Evolutionary conservation across 2,888 invertebrate species (phyloP).

Genomic region (Nematopogon swammerdamellus): DNA sequence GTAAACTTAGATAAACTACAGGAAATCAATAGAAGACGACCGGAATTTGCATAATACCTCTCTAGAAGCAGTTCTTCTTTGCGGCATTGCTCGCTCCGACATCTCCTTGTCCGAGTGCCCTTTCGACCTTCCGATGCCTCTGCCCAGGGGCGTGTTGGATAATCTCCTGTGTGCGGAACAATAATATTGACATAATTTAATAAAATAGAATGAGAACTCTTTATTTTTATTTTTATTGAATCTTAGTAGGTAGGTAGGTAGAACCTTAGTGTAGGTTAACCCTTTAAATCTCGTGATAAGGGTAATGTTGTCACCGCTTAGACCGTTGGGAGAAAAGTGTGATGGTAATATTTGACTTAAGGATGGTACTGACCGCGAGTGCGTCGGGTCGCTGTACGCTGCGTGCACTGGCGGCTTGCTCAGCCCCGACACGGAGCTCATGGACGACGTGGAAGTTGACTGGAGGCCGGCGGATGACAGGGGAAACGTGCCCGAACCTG

Average conservation of each 20-base stretch:
- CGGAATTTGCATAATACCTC: too few species aligned
- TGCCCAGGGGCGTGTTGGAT: conserved; percentile 31
- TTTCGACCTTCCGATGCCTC: conserved; percentile 50
- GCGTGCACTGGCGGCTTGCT: conserved; percentile 29
- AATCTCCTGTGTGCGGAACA: conserved; percentile 19
- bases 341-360: too few species aligned
- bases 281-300: too few species aligned
- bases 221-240: too few species aligned
- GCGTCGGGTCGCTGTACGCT: conserved; percentile 39
- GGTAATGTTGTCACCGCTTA: too few species aligned
- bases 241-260: too few species aligned
- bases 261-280: too few species aligned
- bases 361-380: conserved; percentile 27
- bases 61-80: conserved; percentile 33
- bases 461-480: neutral
- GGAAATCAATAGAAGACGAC: too few species aligned
- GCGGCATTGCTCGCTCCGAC: conserved; percentile 28
- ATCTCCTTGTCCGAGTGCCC: conserved; percentile 60
- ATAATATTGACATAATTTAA: too few species aligned
- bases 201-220: too few species aligned
- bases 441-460: conserved; percentile 17
- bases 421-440: conserved; percentile 20
- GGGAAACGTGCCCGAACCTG: neutral
- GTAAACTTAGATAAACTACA: too few species aligned
- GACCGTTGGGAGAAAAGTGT: too few species aligned